These are phyloP conservation scores for Neolamprologus sp. DNA, from an alignment of 2,113 vertebrate genomes.

Conservation along the genomic window DNA sequence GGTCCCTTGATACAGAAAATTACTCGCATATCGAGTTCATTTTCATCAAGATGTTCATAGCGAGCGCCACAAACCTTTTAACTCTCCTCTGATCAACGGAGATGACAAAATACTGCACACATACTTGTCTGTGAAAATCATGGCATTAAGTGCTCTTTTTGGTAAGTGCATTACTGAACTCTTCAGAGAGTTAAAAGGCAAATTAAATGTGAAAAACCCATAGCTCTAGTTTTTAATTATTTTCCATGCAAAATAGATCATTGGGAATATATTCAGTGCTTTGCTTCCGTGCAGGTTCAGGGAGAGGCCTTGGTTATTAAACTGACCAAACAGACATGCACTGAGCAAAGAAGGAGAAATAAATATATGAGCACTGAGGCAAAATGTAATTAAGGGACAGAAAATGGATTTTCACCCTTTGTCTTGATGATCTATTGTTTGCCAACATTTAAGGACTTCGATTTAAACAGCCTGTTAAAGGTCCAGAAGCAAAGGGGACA, in stretches of 20 bases:
- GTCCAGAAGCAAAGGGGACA: not conserved
- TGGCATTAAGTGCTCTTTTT: constrained; percentile 20
- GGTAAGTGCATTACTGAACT: constrained; percentile 16
- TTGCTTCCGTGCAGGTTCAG: constrained; percentile 12
- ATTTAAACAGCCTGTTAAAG: not conserved
- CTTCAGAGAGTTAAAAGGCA: constrained; percentile 22
- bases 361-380: constrained; percentile 10
- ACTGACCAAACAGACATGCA: constrained; percentile 51
- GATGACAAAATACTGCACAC: not conserved
- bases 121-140: constrained; percentile 10
- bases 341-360: constrained; percentile 25
- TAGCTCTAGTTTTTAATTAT: constrained; percentile 39
- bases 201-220: constrained; percentile 15
- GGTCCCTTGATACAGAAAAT: constrained; percentile 17
- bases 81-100: not conserved
- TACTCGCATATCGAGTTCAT: constrained; percentile 17
- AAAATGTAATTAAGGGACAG: constrained; percentile 50
- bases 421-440: constrained; percentile 41
- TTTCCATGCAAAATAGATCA: constrained; percentile 41
- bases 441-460: constrained; percentile 40
- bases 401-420: constrained; percentile 52
- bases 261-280: not conserved
- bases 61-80: constrained; percentile 24
- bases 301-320: constrained; percentile 35
- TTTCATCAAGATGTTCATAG: constrained; percentile 25